Conservation (phyloP, 2,797 vertebrate species). For the Tragopan temminckii region DNA sequence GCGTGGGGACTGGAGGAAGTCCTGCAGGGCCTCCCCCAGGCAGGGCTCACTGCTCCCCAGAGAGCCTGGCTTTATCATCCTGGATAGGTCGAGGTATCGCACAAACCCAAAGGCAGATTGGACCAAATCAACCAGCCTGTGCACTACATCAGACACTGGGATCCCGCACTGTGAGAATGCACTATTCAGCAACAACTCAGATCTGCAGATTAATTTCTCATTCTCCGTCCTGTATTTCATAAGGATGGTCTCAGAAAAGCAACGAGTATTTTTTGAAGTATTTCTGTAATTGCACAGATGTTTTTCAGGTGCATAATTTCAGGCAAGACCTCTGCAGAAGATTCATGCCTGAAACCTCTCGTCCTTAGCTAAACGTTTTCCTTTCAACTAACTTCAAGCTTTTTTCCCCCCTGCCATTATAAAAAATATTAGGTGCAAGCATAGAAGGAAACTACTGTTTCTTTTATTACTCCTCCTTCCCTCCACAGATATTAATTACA, state of each 20-base stretch:
- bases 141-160: accelerated
- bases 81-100: not conserved
- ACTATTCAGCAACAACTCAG: not conserved
- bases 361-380: not conserved
- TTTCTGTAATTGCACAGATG: not conserved
- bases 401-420: not conserved
- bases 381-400: not conserved
- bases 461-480: conserved; percentile 23
- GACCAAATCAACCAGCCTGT: not conserved
- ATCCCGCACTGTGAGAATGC: accelerated
- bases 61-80: not conserved
- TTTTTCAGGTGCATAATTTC: not conserved
- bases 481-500: conserved; percentile 64
- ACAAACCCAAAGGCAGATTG: not conserved
- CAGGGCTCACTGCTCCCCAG: not conserved
- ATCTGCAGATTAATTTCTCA: not conserved
- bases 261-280: not conserved
- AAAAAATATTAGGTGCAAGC: not conserved
- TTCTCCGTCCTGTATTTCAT: not conserved
- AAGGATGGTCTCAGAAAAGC: not conserved
- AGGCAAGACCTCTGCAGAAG: not conserved
- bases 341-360: not conserved
- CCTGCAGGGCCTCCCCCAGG: not conserved
- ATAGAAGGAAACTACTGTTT: conserved; percentile 14
- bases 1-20: accelerated